Base-by-base conservation (phyloP, 1,140 invertebrate genomes). In the Hydropsyche tenuis region DNA sequence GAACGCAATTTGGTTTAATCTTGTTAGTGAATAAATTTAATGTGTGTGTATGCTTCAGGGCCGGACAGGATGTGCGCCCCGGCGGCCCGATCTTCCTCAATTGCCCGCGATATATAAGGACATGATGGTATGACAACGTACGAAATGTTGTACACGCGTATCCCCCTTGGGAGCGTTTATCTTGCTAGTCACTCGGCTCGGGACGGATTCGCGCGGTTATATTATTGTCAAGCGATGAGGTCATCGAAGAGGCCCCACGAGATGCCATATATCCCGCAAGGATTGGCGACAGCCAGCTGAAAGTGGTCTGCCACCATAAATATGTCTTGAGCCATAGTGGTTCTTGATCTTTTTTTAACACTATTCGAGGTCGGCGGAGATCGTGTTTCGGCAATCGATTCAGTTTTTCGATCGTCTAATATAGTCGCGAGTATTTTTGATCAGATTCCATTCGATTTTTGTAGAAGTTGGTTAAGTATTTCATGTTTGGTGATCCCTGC, bases 1-100 rank as follows among this genome's bases (percentile, higher is more conserved):
- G 72, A 75, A 73, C 76, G 76, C 76, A 75, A 77, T 75, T 75
- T 75, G 42, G 72, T 77, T 77, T 77, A 73, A 77, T 75, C 76
- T 77, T 71, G 73, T 77, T 77, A 77, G 73, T 45, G 76, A 74
- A 77, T 69, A 74, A 77, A 77, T 69, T 73, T 73, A 64, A 72
- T 53, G 71, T 56, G 43, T 56, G 72, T 23, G 51, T 70, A 16
- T 3, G 51, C 53, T 73, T 64, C 48, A 25, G 72, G 18, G 30
- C 48, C 68, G 72, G 72, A 76, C 75, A 76, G 75, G 75, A 76
- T 76, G 74, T 64, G 51, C 74, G 37, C 62, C 45, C 45, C 46
- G 46, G 48, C 18, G 64, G 48, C 42, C 64, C n/a, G n/a, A n/a
- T n/a, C n/a, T 62, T 56, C 56, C 23, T 66, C 60, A 73, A 73